Base-by-base conservation (phyloP, 2,888 invertebrate species). In the Polydrusus pterygomalis region DNA sequence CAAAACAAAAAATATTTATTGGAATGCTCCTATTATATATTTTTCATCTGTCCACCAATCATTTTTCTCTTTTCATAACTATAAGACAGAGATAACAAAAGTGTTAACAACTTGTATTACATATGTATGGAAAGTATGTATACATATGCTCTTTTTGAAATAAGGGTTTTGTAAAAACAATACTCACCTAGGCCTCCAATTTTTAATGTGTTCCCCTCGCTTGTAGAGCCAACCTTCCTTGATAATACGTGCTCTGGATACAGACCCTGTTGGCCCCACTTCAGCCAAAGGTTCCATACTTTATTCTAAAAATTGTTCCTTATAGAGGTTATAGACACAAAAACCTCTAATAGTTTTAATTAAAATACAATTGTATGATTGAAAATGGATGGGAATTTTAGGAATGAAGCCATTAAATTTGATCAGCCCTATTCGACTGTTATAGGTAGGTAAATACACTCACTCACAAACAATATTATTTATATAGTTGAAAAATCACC, bases 181-280 rank as follows among this genome's bases (percentile, higher is more conserved):
- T 3, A 25, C 40, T n/a, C 79, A 82, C 99, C 92, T 80, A 93
- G 96, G 93, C 83, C 99, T 92, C 99, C 99, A 99, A 86, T 97
- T 99, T 88, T 97, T 96, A 83, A 99, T 98, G 89, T 99, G 99
- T 89, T 99, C 99, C 74, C 99, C 98, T 87, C 98, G 92, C 90
- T 98, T 98, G 89, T 93, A 95, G 75, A 98, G 91, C 82, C 81
- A 82, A 81, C 98, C 98, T 88, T 98, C 97, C 89, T 97, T 97
- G 78, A 97, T 94, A 84, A 98, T 83, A 54, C 80, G 83, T 10
- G 83, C 82, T 68, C 81, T 81, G n/a, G 80, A 79, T 9, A 15
- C 60, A 6, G 38, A 62, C 34, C 79, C 79, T 13, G 72, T 10
- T 1, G 77, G 45, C 11, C 68, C 71, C 11, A 69, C 25, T 30